Conservation (phyloP, 2,797 vertebrate genomes). For the Acipenser ruthenus region DNA sequence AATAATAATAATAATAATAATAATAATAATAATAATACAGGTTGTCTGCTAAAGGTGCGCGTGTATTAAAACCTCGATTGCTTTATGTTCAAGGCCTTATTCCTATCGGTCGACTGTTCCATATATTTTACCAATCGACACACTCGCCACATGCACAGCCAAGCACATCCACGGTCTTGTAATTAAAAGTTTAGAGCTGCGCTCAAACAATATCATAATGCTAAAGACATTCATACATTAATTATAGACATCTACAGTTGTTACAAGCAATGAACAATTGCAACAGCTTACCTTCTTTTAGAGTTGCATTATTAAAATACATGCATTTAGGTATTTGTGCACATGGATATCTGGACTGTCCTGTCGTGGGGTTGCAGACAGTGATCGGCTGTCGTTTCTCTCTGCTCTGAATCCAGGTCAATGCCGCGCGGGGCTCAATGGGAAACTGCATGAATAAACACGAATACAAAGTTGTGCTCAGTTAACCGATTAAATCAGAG, state of each 20-base stretch:
- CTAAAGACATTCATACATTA: too few relatives aligned
- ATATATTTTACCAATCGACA: too few relatives aligned
- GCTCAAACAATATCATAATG: too few relatives aligned
- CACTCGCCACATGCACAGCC: too few relatives aligned
- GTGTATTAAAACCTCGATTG: too few relatives aligned
- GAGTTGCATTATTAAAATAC: constrained; percentile 18
- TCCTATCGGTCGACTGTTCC: neutral
- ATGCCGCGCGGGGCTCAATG: constrained; percentile 66
- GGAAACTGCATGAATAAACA: constrained; percentile 90
- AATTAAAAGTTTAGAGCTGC: too few relatives aligned
- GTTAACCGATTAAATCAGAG: constrained; percentile 86
- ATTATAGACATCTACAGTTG: too few relatives aligned
- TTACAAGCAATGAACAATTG: neutral
- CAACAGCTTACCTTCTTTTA: constrained; percentile 30
- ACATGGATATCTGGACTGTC: constrained; percentile 30
- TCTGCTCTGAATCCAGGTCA: constrained; percentile 54
- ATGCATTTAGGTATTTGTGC: constrained; percentile 6
- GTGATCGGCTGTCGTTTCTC: constrained; percentile 30
- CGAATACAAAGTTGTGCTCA: constrained; percentile 92
- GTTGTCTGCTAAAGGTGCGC: too few relatives aligned
- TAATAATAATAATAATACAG: neutral
- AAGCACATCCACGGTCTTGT: too few relatives aligned
- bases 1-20: neutral
- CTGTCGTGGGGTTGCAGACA: constrained; percentile 33
- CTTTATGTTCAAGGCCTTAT: neutral